These are phyloP conservation scores for Phania funesta DNA, from an alignment of 2,888 invertebrate species.

Conservation along the genomic window DNA sequence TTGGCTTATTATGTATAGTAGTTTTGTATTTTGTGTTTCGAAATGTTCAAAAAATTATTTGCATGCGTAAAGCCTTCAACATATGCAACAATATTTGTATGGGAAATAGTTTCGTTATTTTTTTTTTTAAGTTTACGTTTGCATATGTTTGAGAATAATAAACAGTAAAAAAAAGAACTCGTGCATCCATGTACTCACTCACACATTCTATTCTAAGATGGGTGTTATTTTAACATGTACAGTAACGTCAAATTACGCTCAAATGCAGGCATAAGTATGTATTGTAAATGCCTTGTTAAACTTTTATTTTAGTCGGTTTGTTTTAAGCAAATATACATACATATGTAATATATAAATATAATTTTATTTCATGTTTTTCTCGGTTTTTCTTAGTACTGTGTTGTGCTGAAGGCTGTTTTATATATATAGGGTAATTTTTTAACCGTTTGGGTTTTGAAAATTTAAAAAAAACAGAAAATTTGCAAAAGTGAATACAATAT, in stretches of 20 bases:
- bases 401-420: constrained; percentile 14
- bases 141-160: constrained; percentile 25
- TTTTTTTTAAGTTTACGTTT: constrained; percentile 47
- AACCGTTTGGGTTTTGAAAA: too few relatives aligned
- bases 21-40: constrained; percentile 43
- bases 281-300: constrained; percentile 1
- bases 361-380: constrained; percentile 5
- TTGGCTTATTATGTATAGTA: constrained; percentile 53
- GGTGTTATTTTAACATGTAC: constrained; percentile 2
- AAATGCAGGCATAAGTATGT: constrained; percentile 3
- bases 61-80: constrained; percentile 60
- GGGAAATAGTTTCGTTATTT: constrained; percentile 37
- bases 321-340: constrained; percentile 31
- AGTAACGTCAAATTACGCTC: constrained; percentile 15
- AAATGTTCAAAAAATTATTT: constrained; percentile 35
- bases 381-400: neutral
- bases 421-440: constrained; percentile 47
- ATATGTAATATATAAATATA: constrained; percentile 23
- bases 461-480: too few relatives aligned
- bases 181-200: neutral
- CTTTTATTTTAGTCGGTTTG: constrained; percentile 6
- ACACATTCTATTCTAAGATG: neutral
- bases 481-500: too few relatives aligned
- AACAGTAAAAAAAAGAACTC: neutral
- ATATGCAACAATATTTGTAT: constrained; percentile 57